These are phyloP conservation scores for Ispidina lecontei DNA, from an alignment of 2,797 vertebrate species.

Conservation along the genomic window DNA sequence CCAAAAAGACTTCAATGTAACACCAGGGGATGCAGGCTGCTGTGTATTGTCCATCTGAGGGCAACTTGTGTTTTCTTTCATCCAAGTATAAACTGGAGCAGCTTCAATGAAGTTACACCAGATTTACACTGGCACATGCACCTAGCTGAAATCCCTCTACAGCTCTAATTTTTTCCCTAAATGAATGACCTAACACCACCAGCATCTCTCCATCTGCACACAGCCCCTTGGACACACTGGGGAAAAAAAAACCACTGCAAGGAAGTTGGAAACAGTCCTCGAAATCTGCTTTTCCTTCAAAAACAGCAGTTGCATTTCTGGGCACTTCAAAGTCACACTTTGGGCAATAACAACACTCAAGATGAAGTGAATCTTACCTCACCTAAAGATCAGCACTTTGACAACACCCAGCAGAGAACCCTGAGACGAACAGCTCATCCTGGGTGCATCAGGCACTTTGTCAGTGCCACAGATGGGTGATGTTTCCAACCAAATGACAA, in stretches of 20 bases:
- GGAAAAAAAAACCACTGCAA: slow-evolving; percentile 9
- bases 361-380: slow-evolving; percentile 60
- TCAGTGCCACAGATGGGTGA: slow-evolving; percentile 21
- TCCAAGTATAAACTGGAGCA: slow-evolving; percentile 17
- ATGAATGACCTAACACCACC: slow-evolving; percentile 56
- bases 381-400: slow-evolving; percentile 39
- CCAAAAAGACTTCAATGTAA: not conserved
- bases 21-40: not conserved
- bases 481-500: slow-evolving; percentile 45
- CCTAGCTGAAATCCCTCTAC: slow-evolving; percentile 9
- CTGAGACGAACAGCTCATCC: slow-evolving; percentile 33
- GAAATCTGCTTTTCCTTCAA: slow-evolving; percentile 41
- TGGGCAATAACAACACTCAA: slow-evolving; percentile 38
- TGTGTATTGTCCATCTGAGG: not conserved
- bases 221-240: slow-evolving; percentile 27
- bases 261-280: slow-evolving; percentile 42
- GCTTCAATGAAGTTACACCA: slow-evolving; percentile 3
- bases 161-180: slow-evolving; percentile 55
- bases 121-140: slow-evolving; percentile 18
- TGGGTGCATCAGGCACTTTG: not conserved
- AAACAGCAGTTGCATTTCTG: slow-evolving; percentile 51
- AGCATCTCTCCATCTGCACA: slow-evolving; percentile 55
- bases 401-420: not conserved
- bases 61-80: slow-evolving; percentile 33
- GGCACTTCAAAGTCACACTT: slow-evolving; percentile 68